phyloP scores from a whole-genome alignment of 2,113 vertebrate species.

The Hypomesus transpacificus region DNA sequence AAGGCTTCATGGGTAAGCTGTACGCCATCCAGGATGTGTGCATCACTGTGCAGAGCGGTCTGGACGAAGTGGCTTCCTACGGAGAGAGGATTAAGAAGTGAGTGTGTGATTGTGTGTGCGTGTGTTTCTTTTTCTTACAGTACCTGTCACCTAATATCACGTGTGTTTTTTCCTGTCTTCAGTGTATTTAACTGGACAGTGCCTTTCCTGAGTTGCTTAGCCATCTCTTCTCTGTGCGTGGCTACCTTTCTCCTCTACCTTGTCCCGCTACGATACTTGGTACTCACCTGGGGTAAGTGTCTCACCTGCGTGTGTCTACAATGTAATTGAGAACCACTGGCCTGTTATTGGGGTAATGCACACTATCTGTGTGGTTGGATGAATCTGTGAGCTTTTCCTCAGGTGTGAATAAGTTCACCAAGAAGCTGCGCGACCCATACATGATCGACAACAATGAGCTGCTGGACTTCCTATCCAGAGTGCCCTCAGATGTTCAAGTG shows the following conservation, averaged over 20 bases:
- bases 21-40: slow-evolving; percentile 95
- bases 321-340: too few species aligned
- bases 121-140: neutral
- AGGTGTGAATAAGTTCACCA: slow-evolving; percentile 98
- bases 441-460: slow-evolving; percentile 92
- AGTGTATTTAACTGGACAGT: slow-evolving; percentile 95
- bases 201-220: slow-evolving; percentile 91
- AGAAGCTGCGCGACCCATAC: slow-evolving; percentile 90
- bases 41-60: slow-evolving; percentile 86
- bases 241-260: slow-evolving; percentile 85
- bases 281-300: slow-evolving; percentile 93
- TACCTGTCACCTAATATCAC: neutral
- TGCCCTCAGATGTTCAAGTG: slow-evolving; percentile 93
- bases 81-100: slow-evolving; percentile 94
- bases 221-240: slow-evolving; percentile 77
- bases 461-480: slow-evolving; percentile 92
- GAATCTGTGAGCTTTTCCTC: neutral
- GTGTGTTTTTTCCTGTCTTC: slow-evolving; percentile 6
- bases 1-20: slow-evolving; percentile 91
- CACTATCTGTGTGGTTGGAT: neutral
- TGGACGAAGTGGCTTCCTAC: slow-evolving; percentile 87
- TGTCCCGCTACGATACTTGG: slow-evolving; percentile 87
- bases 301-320: neutral
- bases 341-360: too few species aligned
- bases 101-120: slow-evolving; percentile 46